A percentile compares a stretch with the other conserved stretches of the same genome.
These are phyloP conservation scores for Eriosoma lanigerum DNA, from an alignment of 1,140 invertebrate species.

Conservation along the genomic window DNA sequence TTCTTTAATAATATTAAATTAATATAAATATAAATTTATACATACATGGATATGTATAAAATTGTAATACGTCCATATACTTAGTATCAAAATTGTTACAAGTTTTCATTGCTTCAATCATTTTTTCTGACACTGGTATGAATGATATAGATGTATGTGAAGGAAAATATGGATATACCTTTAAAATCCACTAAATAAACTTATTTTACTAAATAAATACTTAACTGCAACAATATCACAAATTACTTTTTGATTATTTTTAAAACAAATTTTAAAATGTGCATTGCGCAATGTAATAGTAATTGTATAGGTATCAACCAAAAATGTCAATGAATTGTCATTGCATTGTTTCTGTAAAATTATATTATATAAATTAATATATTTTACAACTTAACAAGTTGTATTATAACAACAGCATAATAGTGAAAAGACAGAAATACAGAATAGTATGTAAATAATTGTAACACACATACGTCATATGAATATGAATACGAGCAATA, in stretches of 20 bases:
- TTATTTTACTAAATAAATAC: too few species aligned
- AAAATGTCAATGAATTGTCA: neutral
- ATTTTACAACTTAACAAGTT: neutral
- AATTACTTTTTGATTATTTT: neutral
- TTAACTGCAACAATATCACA: neutral
- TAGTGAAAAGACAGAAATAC: too few species aligned
- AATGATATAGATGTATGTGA: neutral
- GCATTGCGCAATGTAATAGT: constrained; percentile 1
- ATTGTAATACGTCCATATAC: neutral
- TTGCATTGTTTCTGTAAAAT: neutral
- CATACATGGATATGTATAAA: neutral
- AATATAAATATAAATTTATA: neutral
- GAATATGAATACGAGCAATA: neutral
- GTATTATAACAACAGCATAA: too few species aligned
- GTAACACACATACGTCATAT: neutral
- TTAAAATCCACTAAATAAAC: neutral
- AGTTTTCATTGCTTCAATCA: neutral
- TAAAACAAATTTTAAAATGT: neutral
- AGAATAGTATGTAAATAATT: neutral
- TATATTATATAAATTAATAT: neutral
- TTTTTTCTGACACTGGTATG: neutral
- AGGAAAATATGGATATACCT: neutral
- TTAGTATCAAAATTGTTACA: constrained; percentile 10
- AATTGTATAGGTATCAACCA: neutral
- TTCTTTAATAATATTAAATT: neutral